A percentile compares a stretch with the other conserved stretches of the same genome.
These are phyloP conservation scores for Vireo altiloquus DNA, from an alignment of 2,113 vertebrate genomes.

Conservation along the genomic window DNA sequence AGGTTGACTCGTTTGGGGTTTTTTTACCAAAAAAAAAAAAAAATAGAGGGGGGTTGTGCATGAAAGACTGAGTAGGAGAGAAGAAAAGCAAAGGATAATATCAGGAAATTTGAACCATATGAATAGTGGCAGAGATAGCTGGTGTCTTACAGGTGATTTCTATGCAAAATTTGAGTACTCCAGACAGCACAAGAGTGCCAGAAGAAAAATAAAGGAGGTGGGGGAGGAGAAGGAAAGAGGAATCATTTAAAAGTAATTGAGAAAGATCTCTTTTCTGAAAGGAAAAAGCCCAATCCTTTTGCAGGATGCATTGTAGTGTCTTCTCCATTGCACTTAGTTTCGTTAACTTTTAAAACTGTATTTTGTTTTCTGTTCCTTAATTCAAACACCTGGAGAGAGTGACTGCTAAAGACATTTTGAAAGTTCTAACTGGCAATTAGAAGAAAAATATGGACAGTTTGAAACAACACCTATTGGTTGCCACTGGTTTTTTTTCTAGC, in stretches of 20 bases:
- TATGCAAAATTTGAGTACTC: background rate
- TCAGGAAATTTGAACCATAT: background rate
- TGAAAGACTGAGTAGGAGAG: background rate
- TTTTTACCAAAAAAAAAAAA: background rate
- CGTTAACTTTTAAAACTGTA: background rate
- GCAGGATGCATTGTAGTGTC: background rate
- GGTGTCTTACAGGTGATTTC: background rate
- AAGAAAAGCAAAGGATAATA: background rate
- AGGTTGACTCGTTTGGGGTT: background rate
- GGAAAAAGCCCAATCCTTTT: background rate
- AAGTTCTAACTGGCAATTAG: background rate
- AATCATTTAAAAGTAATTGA: background rate
- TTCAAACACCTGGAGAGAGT: background rate
- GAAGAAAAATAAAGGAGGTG: fast-evolving
- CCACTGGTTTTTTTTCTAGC: background rate
- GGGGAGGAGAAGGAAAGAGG: background rate
- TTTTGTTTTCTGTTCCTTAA: background rate
- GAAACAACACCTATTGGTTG: background rate
- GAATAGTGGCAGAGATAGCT: background rate
- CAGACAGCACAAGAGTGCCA: background rate
- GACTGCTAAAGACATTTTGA: background rate
- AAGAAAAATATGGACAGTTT: background rate
- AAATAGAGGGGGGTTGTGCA: background rate
- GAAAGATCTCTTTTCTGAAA: background rate
- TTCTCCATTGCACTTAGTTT: background rate